Evolutionary conservation across 2,113 vertebrate species (phyloP).

Genomic region (Meleagris gallopavo): DNA sequence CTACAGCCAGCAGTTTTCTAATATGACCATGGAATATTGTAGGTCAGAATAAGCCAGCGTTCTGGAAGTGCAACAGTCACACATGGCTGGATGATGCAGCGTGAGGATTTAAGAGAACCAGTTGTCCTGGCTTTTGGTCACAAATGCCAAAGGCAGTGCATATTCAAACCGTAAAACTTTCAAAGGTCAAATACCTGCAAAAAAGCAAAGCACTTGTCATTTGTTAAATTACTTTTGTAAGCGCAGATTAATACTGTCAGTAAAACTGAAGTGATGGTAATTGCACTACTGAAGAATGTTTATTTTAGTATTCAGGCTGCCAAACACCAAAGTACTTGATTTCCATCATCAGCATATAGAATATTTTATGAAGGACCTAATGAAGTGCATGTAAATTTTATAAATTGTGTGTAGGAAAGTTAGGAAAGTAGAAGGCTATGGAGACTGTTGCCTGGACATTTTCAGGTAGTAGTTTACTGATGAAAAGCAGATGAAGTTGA

Average conservation of each 20-base stretch:
- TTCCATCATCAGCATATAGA: neutral
- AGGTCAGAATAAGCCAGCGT: neutral
- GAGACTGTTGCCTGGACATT: neutral
- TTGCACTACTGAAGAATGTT: constrained; percentile 12
- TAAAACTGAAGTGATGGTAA: neutral
- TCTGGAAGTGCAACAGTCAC: neutral
- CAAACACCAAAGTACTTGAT: neutral
- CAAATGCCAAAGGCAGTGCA: constrained; percentile 1
- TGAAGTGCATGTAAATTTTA: neutral
- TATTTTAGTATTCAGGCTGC: neutral
- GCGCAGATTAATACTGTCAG: constrained; percentile 11
- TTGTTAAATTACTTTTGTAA: constrained; percentile 37
- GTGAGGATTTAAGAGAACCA: neutral
- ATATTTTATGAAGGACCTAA: neutral
- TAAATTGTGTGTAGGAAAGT: neutral
- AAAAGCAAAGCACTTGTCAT: neutral
- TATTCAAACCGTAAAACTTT: constrained; percentile 15
- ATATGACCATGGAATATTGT: neutral
- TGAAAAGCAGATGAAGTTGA: neutral
- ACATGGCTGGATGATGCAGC: neutral
- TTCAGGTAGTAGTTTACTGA: neutral
- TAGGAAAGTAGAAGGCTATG: neutral
- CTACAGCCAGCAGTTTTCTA: neutral
- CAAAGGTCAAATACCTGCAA: constrained; percentile 42
- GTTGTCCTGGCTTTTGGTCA: neutral